These are phyloP conservation scores for Drosophila hydei DNA, from an alignment of 1,140 invertebrate species.

Conservation along the genomic window DNA sequence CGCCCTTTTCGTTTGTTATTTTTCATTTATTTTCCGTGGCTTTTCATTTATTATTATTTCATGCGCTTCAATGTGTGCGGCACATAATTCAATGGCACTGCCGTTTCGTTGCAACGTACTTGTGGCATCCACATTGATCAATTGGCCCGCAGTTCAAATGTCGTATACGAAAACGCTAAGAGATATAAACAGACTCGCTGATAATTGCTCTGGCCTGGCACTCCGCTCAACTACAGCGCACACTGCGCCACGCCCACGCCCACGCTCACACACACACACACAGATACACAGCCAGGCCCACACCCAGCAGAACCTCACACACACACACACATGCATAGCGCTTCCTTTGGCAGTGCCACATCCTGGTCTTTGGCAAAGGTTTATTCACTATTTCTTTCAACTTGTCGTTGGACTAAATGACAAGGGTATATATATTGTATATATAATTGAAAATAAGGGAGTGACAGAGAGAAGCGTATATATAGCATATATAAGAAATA, in stretches of 20 bases:
- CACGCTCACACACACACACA: conserved; percentile 25
- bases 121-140: conserved; percentile 22
- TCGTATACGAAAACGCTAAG: conserved; percentile 37
- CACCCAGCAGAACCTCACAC: conserved; percentile 30
- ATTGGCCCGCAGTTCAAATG: conserved; percentile 46
- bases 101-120: conserved; percentile 28
- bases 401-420: background rate
- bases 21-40: background rate
- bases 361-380: conserved; percentile 35
- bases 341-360: conserved; percentile 38
- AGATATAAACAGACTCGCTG: conserved; percentile 41
- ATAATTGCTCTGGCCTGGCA: conserved; percentile 34
- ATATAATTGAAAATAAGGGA: too few relatives aligned
- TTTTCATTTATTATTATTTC: conserved; percentile 19
- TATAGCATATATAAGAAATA: background rate
- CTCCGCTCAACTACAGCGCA: conserved; percentile 4
- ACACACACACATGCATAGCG: conserved; percentile 45
- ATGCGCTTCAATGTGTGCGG: conserved; percentile 32
- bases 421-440: background rate
- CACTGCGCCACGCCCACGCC: conserved; percentile 48
- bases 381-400: conserved; percentile 2
- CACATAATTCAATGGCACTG: conserved; percentile 47
- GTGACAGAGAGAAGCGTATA: too few relatives aligned
- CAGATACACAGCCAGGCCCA: conserved; percentile 12
- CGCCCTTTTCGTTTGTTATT: conserved; percentile 26